These are phyloP conservation scores for Timema podura DNA, from an alignment of 2,888 invertebrate species.

Conservation along the genomic window DNA sequence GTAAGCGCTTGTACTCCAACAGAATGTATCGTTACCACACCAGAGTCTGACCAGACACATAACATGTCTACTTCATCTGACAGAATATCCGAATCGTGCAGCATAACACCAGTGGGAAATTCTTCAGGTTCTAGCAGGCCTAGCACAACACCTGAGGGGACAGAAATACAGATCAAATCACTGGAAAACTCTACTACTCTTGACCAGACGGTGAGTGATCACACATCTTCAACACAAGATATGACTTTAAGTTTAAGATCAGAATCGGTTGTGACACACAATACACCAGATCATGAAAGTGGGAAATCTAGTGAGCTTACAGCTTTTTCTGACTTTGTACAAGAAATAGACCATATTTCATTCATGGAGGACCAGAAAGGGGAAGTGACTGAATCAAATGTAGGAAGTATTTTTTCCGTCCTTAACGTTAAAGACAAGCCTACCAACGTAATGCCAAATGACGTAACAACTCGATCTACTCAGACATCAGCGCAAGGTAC, in stretches of 20 bases:
- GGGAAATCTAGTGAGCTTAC: neutral
- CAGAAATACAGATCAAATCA: neutral
- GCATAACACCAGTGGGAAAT: slow-evolving; percentile 21
- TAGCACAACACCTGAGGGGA: neutral
- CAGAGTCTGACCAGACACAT: slow-evolving; percentile 8
- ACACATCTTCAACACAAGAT: slow-evolving; percentile 35
- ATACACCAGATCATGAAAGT: neutral
- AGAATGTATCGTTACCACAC: slow-evolving; percentile 17
- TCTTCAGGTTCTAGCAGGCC: slow-evolving; percentile 12
- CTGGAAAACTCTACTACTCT: slow-evolving; percentile 5
- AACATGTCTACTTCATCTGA: slow-evolving; percentile 16
- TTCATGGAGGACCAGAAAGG: slow-evolving; percentile 5
- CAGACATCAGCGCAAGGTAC: no score
- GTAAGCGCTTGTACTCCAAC: slow-evolving; percentile 9
- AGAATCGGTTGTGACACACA: slow-evolving; percentile 5
- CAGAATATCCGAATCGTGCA: slow-evolving; percentile 23
- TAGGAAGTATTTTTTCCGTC: neutral
- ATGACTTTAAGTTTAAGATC: slow-evolving; percentile 35
- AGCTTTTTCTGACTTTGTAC: neutral
- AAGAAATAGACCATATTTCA: neutral
- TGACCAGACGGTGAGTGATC: slow-evolving; percentile 28
- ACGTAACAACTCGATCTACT: no score
- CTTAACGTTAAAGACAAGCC: neutral
- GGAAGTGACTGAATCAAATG: neutral
- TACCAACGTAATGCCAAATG: no score